phyloP scores from a whole-genome alignment of 2,888 invertebrate species.

The Balanococcus diminutus region DNA sequence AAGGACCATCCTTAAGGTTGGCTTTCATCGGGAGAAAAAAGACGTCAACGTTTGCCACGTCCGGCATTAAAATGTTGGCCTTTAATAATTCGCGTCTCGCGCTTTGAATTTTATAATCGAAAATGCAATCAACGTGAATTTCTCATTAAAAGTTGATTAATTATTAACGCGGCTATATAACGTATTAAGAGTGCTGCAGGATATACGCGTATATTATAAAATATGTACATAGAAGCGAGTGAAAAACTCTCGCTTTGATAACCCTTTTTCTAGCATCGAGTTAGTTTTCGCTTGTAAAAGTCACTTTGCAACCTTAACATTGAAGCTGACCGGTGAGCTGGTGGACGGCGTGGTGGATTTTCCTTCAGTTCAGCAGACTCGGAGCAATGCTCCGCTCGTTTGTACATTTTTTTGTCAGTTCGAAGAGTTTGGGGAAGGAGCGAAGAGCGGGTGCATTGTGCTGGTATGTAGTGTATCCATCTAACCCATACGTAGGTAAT shows the following conservation, averaged over 20 bases:
- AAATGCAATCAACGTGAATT: constrained; percentile 44
- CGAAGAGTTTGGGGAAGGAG: neutral
- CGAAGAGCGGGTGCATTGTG: constrained; percentile 1
- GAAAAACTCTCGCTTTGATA: neutral
- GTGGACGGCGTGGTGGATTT: neutral
- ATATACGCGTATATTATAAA: neutral
- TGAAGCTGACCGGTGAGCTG: neutral
- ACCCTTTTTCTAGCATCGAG: neutral
- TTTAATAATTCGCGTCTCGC: neutral
- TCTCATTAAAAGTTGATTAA: constrained; percentile 41
- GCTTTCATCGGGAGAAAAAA: neutral
- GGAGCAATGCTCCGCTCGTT: neutral
- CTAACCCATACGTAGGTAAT: neutral
- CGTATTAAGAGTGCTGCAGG: neutral
- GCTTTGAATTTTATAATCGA: constrained; percentile 35
- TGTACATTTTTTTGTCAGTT: constrained; percentile 22
- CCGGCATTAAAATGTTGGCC: constrained; percentile 3
- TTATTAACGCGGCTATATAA: neutral
- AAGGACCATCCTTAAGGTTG: neutral
- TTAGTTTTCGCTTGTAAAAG: constrained; percentile 15
- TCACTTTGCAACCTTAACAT: constrained; percentile 39
- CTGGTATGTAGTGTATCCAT: neutral
- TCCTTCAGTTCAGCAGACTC: no score
- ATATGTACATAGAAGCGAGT: neutral
- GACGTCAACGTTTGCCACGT: constrained; percentile 9